Conservation (phyloP, 2,113 vertebrate species). For the Phrynosoma blainvillii region DNA sequence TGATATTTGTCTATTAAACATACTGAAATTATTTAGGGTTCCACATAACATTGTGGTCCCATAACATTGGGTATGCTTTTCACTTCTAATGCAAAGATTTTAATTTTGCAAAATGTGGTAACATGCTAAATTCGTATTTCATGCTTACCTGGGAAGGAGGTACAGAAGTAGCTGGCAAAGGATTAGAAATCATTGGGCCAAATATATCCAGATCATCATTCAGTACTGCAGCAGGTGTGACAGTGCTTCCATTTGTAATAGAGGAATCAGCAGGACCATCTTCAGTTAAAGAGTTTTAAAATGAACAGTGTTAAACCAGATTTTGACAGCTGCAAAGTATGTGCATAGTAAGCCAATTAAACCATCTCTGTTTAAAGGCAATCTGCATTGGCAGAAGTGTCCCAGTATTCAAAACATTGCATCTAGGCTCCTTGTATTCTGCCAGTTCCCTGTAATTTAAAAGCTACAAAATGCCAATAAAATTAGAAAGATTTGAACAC, state of each 20-base stretch:
- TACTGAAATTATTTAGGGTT: not conserved
- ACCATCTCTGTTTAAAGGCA: not conserved
- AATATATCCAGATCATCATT: constrained; percentile 95
- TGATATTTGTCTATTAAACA: not conserved
- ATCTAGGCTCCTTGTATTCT: not conserved
- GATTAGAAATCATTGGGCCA: constrained; percentile 97
- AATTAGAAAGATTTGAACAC: constrained; percentile 29
- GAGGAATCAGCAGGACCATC: constrained; percentile 84
- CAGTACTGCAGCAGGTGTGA: constrained; percentile 71
- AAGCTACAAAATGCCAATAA: not conserved
- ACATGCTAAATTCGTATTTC: rapidly evolving
- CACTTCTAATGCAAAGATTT: not conserved
- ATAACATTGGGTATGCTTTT: not conserved
- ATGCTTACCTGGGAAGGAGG: constrained; percentile 76
- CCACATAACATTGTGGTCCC: not conserved
- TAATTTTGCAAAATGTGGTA: not conserved
- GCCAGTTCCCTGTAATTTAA: constrained; percentile 8
- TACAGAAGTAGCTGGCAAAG: constrained; percentile 82
- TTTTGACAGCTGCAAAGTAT: constrained; percentile 33
- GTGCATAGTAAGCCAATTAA: not conserved
- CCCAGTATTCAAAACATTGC: not conserved
- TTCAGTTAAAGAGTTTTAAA: constrained; percentile 59
- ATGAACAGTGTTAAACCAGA: constrained; percentile 32
- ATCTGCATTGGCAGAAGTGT: not conserved
- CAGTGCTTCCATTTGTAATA: constrained; percentile 76